A percentile compares a stretch with the other conserved stretches of the same genome.
Evolutionary conservation across 2,888 invertebrate species (phyloP).

Genomic region (Cantharis nigra): DNA sequence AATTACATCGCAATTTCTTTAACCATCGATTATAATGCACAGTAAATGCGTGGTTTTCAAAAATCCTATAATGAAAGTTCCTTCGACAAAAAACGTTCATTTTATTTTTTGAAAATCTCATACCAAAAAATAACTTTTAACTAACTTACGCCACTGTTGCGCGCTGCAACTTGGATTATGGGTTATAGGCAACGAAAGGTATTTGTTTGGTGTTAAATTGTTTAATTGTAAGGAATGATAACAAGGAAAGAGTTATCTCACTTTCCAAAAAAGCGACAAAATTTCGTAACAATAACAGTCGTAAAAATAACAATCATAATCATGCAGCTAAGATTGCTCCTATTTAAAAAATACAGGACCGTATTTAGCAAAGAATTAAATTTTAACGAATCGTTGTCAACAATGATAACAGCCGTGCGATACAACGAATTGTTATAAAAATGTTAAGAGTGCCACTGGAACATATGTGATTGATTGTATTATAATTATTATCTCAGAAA

Average conservation of each 20-base stretch:
- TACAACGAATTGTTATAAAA: neutral
- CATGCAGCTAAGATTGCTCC: slow-evolving; percentile 22
- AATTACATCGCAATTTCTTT: neutral
- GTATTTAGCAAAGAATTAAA: neutral
- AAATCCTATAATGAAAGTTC: neutral
- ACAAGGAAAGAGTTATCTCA: neutral
- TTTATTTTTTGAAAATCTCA: neutral
- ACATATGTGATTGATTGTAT: neutral
- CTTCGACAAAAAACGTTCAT: neutral
- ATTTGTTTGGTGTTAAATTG: neutral
- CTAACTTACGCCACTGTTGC: slow-evolving; percentile 28
- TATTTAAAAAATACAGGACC: neutral
- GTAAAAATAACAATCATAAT: slow-evolving; percentile 19
- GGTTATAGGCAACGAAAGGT: neutral
- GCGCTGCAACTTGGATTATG: slow-evolving; percentile 22
- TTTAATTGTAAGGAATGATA: neutral
- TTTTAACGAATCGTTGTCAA: neutral
- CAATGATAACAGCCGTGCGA: neutral
- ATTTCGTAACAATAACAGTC: neutral
- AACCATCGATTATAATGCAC: neutral
- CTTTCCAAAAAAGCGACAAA: neutral
- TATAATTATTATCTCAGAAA: neutral
- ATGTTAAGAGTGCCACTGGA: neutral
- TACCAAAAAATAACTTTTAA: neutral
- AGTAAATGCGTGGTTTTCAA: neutral